A percentile compares a stretch with the other conserved stretches of the same genome.
phyloP scores from a whole-genome alignment of 2,113 vertebrate genomes.

The Microcebus murinus region DNA sequence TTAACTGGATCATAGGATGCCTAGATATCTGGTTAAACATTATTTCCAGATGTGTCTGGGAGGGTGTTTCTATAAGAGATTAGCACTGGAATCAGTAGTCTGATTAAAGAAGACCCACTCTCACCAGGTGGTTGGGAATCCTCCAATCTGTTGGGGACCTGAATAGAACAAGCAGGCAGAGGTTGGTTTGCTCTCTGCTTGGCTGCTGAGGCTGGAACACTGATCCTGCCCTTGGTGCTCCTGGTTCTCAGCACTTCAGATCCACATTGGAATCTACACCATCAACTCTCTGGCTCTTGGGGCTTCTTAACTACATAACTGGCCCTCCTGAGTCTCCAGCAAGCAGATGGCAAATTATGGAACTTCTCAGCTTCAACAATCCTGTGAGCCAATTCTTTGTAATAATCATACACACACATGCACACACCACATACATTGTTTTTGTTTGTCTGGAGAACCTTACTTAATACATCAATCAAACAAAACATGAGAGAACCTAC shows the following conservation, averaged over 20 bases:
- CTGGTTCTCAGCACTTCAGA: background rate
- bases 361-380: background rate
- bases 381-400: background rate
- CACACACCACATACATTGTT: background rate
- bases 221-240: background rate
- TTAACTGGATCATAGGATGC: background rate
- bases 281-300: background rate
- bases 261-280: too few species aligned
- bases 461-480: background rate
- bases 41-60: background rate
- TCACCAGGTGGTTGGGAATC: background rate
- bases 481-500: background rate
- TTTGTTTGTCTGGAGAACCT: background rate
- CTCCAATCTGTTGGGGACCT: background rate
- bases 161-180: background rate
- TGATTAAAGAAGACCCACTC: background rate
- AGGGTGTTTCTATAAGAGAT: background rate
- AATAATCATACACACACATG: background rate
- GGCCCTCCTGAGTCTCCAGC: background rate
- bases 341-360: background rate
- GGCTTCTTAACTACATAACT: background rate
- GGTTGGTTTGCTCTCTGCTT: background rate
- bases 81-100: background rate
- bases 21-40: background rate
- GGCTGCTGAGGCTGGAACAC: background rate